Conservation (phyloP, 92 coral and sea anemone species). For the Porites rus region DNA sequence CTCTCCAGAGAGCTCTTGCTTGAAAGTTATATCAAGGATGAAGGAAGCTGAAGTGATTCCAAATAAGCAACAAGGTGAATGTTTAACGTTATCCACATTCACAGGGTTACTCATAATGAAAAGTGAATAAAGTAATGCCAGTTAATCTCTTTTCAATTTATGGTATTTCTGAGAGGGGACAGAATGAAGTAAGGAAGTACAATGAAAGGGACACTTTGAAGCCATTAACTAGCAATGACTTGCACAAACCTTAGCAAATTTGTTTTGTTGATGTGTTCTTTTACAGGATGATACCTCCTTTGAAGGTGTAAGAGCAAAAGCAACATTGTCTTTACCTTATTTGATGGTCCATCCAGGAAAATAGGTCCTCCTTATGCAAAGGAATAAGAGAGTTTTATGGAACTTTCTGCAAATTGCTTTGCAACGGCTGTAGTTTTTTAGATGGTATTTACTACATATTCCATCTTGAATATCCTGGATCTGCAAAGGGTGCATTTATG, state of each 20-base stretch:
- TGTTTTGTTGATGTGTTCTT: not conserved
- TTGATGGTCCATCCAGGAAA: not conserved
- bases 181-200: too few species aligned
- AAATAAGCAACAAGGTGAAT: too few species aligned
- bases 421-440: conserved; percentile 24
- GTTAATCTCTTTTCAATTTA: too few species aligned
- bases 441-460: conserved; percentile 14
- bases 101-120: too few species aligned
- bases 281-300: conserved; percentile 21
- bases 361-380: conserved; percentile 6
- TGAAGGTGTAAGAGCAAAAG: conserved; percentile 10
- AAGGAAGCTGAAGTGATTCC: too few species aligned
- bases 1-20: too few species aligned
- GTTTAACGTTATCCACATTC: too few species aligned
- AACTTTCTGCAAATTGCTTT: conserved; percentile 14
- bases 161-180: too few species aligned
- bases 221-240: not conserved
- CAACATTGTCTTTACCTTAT: not conserved
- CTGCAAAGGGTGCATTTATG: conserved; percentile 22
- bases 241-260: not conserved
- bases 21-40: too few species aligned
- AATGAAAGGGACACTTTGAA: too few species aligned
- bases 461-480: conserved; percentile 17
- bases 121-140: too few species aligned
- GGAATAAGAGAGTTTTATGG: conserved; percentile 16